Conservation (phyloP, 1,140 invertebrate species). For the Ceratitis capitata region DNA sequence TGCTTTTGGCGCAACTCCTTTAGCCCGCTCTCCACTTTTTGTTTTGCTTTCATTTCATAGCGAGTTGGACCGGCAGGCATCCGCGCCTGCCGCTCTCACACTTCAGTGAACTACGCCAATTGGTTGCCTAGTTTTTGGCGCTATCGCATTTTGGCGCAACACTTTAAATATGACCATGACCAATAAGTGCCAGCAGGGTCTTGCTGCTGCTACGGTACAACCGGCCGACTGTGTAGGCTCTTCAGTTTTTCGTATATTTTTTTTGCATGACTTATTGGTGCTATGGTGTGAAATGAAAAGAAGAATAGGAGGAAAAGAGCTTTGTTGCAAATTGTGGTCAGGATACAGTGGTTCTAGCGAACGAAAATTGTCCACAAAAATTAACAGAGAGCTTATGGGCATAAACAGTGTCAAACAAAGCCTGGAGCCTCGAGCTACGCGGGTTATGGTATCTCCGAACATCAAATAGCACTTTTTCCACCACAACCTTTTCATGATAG, state of each 20-base stretch:
- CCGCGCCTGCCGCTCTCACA: not conserved
- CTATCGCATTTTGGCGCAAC: not conserved
- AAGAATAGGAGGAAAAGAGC: not conserved
- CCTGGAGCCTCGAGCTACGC: no score
- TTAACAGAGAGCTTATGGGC: no score
- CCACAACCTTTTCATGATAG: no score
- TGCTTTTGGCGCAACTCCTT: not conserved
- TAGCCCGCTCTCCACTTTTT: not conserved
- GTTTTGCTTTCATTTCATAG: not conserved
- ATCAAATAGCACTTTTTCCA: no score
- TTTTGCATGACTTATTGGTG: not conserved
- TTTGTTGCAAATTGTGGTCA: not conserved
- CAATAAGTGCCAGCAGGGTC: constrained; percentile 25
- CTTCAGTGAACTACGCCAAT: not conserved
- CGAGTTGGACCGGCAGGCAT: not conserved
- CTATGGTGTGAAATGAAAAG: not conserved
- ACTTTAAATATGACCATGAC: constrained; percentile 34
- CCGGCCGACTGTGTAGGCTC: not conserved
- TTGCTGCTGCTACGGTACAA: no score
- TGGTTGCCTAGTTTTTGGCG: constrained; percentile 29
- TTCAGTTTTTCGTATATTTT: not conserved
- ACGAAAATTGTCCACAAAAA: no score
- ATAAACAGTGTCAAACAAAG: no score
- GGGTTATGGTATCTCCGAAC: no score
- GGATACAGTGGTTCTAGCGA: not conserved